phyloP scores from a whole-genome alignment of 2,888 invertebrate species.

The Heliconius charithonia region DNA sequence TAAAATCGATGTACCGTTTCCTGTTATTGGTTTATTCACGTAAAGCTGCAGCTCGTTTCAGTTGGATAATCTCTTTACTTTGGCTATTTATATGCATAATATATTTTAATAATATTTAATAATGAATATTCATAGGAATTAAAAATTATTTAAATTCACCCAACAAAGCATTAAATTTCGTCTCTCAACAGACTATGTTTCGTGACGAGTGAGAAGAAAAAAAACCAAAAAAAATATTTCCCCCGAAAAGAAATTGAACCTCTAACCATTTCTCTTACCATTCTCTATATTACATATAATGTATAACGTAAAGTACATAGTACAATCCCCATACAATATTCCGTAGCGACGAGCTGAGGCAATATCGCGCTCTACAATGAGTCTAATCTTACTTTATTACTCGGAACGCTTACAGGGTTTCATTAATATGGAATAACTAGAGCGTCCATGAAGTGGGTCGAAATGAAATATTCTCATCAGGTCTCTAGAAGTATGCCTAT shows the following conservation, averaged over 20 bases:
- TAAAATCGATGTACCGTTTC: constrained; percentile 34
- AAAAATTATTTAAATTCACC: not conserved
- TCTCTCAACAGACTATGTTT: not conserved
- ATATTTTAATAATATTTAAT: not conserved
- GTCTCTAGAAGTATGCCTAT: not conserved
- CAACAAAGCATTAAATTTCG: not conserved
- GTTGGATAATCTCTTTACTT: constrained; percentile 18
- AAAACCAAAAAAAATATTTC: too few species aligned
- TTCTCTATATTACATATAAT: too few species aligned
- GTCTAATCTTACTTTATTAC: constrained; percentile 69
- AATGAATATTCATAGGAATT: not conserved
- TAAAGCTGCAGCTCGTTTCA: constrained; percentile 28
- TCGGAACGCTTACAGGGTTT: constrained; percentile 58
- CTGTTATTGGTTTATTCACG: constrained; percentile 39
- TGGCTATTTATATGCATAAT: not conserved
- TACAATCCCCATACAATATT: constrained; percentile 26
- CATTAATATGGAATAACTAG: constrained; percentile 58
- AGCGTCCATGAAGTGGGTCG: constrained; percentile 28
- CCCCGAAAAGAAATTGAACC: too few species aligned
- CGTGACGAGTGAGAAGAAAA: too few species aligned
- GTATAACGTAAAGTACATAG: not conserved
- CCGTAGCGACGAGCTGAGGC: constrained; percentile 26
- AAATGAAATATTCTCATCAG: constrained; percentile 33
- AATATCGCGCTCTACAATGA: constrained; percentile 56
- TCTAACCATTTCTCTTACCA: too few species aligned